A percentile compares a stretch with the other conserved stretches of the same genome.
These are phyloP conservation scores for Calephelis perditalis DNA, from an alignment of 2,888 invertebrate genomes.

Conservation along the genomic window DNA sequence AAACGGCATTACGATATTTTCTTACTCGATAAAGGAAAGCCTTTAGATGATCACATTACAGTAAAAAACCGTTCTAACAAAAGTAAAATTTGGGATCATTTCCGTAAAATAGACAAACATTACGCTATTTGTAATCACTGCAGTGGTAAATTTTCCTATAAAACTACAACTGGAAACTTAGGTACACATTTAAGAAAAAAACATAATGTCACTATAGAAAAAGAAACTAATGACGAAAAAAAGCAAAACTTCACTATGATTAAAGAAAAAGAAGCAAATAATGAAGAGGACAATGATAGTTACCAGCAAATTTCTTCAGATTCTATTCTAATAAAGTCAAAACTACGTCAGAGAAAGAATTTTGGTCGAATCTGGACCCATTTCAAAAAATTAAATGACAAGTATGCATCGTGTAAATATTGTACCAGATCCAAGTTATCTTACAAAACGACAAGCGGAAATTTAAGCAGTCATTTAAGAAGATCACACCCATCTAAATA, in stretches of 20 bases:
- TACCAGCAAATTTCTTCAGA: not conserved
- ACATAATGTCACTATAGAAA: not conserved
- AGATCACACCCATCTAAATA: not conserved
- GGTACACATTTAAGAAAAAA: not conserved
- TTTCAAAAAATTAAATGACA: not conserved
- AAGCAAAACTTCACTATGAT: too few relatives aligned
- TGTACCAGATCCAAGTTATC: not conserved
- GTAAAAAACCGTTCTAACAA: too few relatives aligned
- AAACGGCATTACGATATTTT: too few relatives aligned
- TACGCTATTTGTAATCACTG: not conserved
- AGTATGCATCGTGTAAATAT: not conserved
- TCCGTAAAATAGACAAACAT: too few relatives aligned
- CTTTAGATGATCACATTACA: too few relatives aligned
- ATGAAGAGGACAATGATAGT: not conserved
- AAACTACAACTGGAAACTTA: constrained; percentile 5
- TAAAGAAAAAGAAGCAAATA: not conserved
- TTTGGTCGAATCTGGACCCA: not conserved
- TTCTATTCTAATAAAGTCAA: not conserved
- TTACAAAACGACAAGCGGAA: not conserved
- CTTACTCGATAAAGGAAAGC: too few relatives aligned
- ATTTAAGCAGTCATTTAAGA: not conserved
- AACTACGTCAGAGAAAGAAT: not conserved
- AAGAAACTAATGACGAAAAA: not conserved
- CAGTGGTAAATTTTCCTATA: constrained; percentile 7
- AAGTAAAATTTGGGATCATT: too few relatives aligned